Percentiles rank a stretch among this genome's conserved stretches.
Evolutionary conservation across 2,888 invertebrate genomes (phyloP).

Genomic region (Hyposoter didymator): DNA sequence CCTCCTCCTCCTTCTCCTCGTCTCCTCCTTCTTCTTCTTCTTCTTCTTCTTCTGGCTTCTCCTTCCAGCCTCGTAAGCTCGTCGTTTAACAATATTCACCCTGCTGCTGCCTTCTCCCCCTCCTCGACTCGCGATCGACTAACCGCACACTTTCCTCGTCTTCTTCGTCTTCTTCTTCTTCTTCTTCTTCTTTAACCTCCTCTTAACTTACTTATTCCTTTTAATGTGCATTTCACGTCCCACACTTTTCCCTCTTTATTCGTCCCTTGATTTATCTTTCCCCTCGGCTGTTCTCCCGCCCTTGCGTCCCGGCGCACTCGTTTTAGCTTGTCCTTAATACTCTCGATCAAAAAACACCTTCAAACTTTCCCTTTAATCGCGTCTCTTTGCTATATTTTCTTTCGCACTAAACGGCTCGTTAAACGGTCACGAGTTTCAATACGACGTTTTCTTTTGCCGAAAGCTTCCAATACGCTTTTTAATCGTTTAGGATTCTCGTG

Average conservation of each 20-base stretch:
- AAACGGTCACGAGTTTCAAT: conserved; percentile 31
- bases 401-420: conserved; percentile 41
- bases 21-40: neutral
- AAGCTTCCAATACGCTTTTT: conserved; percentile 10
- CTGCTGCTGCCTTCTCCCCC: neutral
- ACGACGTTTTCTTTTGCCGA: conserved; percentile 25
- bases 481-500: neutral
- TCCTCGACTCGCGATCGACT: conserved; percentile 37
- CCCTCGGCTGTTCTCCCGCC: neutral
- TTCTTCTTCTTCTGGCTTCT: conserved; percentile 17
- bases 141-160: conserved; percentile 22
- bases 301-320: neutral
- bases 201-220: conserved; percentile 40
- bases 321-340: neutral
- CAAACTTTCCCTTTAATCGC: conserved; percentile 14
- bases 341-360: neutral
- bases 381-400: conserved; percentile 30
- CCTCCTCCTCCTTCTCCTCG: too few relatives aligned
- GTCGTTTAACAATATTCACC: conserved; percentile 31
- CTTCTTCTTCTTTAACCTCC: neutral
- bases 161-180: neutral
- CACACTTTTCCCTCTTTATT: conserved; percentile 24
- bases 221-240: conserved; percentile 25
- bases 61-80: conserved; percentile 28
- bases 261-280: conserved; percentile 16